These are phyloP conservation scores for Myzus persicae DNA, from an alignment of 1,140 invertebrate species.

Conservation along the genomic window DNA sequence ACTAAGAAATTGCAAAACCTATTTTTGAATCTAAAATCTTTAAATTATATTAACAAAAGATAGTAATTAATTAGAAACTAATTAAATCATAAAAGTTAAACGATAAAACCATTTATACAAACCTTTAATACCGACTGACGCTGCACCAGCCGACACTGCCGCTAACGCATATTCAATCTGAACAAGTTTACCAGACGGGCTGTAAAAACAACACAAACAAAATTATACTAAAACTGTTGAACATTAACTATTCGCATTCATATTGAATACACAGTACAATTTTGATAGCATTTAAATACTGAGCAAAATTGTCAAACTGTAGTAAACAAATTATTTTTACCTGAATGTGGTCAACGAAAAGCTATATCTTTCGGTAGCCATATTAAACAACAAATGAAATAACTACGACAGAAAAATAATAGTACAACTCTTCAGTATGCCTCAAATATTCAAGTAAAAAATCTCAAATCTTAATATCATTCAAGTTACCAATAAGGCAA, in stretches of 20 bases:
- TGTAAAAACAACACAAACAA: conserved; percentile 67
- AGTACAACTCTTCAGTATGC: background rate
- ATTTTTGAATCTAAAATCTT: no score
- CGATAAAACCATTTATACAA: conserved; percentile 60
- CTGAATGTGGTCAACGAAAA: conserved; percentile 98
- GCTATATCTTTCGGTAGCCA: conserved; percentile 96
- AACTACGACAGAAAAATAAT: background rate
- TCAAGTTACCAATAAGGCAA: background rate
- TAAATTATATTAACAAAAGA: no score
- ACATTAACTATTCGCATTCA: background rate
- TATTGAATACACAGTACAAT: background rate
- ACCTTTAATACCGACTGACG: conserved; percentile 98
- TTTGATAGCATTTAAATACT: background rate
- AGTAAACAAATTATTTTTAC: conserved; percentile 68
- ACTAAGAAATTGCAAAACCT: no score
- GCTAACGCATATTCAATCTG: conserved; percentile 99
- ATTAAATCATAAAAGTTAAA: background rate
- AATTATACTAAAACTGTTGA: background rate
- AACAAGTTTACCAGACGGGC: conserved; percentile 98
- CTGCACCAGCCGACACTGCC: conserved; percentile 97
- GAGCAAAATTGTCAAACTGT: background rate
- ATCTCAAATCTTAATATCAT: background rate
- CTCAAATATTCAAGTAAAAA: background rate
- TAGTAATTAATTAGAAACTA: no score
- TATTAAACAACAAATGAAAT: conserved; percentile 66